Evolutionary conservation across 2,113 vertebrate genomes (phyloP).

Genomic region (Eulacestoma nigropectus): DNA sequence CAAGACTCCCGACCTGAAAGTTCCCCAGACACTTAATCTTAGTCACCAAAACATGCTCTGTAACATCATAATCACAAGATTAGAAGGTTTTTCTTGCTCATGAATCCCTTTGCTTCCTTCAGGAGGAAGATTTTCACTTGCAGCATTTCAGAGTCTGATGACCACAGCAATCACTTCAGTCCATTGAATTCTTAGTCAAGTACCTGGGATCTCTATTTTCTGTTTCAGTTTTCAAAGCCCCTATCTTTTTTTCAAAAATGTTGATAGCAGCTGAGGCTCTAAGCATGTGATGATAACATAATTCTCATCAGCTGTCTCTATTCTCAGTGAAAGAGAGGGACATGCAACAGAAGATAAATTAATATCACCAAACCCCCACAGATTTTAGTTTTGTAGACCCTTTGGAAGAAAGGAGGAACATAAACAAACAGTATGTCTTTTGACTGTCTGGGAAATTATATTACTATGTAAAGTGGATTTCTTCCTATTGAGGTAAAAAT

Average conservation of each 20-base stretch:
- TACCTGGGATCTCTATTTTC: not conserved
- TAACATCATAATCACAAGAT: not conserved
- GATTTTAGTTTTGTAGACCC: not conserved
- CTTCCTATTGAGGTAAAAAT: not conserved
- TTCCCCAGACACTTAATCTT: not conserved
- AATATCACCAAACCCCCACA: not conserved
- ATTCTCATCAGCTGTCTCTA: not conserved
- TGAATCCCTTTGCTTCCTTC: not conserved
- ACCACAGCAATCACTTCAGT: not conserved
- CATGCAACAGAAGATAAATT: not conserved
- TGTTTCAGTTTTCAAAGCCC: not conserved
- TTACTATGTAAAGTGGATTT: not conserved
- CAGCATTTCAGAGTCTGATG: not conserved
- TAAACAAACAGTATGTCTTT: not conserved
- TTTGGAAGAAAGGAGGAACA: not conserved
- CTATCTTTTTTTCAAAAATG: not conserved
- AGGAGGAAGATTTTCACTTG: not conserved
- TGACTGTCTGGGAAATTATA: not conserved
- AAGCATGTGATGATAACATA: not conserved
- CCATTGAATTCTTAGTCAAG: not conserved
- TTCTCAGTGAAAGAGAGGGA: not conserved
- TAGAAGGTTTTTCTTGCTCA: not conserved
- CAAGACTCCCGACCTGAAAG: not conserved
- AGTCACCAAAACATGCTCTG: not conserved
- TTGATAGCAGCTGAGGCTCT: not conserved